Evolutionary conservation across 2,113 vertebrate species (phyloP), one percentile per base, ranked within the genome.

Genomic region (Channa argus): DNA sequence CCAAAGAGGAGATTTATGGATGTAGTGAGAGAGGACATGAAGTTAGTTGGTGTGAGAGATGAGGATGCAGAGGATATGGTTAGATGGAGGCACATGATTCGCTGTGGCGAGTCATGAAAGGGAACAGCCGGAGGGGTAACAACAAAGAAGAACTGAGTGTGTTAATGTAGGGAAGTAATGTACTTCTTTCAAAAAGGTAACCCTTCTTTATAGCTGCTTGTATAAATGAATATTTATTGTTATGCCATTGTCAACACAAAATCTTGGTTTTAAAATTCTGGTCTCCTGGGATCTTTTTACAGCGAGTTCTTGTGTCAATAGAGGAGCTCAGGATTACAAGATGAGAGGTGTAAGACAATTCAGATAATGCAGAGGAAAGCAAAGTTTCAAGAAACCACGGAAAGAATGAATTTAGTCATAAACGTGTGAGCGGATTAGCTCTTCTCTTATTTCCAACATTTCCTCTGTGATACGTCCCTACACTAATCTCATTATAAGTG

Each of bases 401-500:
- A 56, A 67, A 84, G 65, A 82, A 82, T 12, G 69, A 90, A 81
- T 80, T 71, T 78, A 86, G 84, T 71, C 78, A 63, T 77, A 79
- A 84, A 87, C 76, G 79, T 77, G 74, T 78, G 77, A 90, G 87
- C 66, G 74, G 88, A 91, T 92, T 90, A 93, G 70, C 33, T 58
- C 63, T 46, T 74, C 71, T 85, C 87, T 84, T 77, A 82, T 82
- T 90, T 85, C 85, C 76, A 85, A 82, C 86, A 85, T 90, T 85
- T 91, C 83, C 56, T 84, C 80, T 89, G 82, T 87, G 77, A 91
- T 89, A 86, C 51, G 63, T 84, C 69, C 64, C 69, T 12, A 55
- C 83, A 68, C 79, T 94, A 91, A 92, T 92, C 91, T 92, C 87
- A 92, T 93, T 92, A 89, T 85, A 91, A 90, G 72, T 86, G 89